Evolutionary conservation across 2,113 vertebrate genomes (phyloP), one percentile per base, ranked within the genome.

Genomic region (Ctenomys sociabilis): DNA sequence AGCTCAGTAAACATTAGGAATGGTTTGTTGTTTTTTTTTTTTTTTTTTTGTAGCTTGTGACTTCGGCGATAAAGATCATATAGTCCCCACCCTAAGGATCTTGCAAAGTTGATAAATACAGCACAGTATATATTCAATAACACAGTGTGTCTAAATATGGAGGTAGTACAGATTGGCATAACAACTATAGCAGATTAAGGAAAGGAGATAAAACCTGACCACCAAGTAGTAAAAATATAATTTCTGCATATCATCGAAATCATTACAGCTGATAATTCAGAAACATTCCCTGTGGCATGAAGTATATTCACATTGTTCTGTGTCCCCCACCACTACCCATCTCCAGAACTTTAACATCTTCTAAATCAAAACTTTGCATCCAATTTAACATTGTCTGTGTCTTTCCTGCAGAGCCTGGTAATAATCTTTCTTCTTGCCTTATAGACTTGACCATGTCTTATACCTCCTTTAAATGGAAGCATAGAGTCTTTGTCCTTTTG

Each of bases 1-100:
- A 88, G 59, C 37, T 90, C 85, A 66, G 92, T 13, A 84, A 96
- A 87, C 43, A 77, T 59, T 68, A 54, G 19, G 61, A 85, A 30
- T 86, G 35, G 40, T 17, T 61, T 57, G 17, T 57, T 57, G 17
- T 57, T 2, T 59, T 84, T 84, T n/a, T 52, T 52, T 52, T 9
- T 57, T 57, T 57, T 2, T 59, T 84, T 84, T 14, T 88, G 61
- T 96, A 49, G n/a, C 72, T 61, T 93, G 13, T 11, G 52, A 86
- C 28, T 45, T 5, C 40, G 21, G 4, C 80, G 61, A 93, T 52
- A 77, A 88, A 73, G 85, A 37, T 90, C 30, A 63, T 63, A 86
- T 28, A 21, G 28, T 80, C 61, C 30, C n/a, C 75, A 43, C 40
- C 88, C 21, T 45, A 40, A 45, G 61, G 40, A 85, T 49, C 24